Base-by-base conservation (phyloP, 2,888 invertebrate species). In the Ferrisia virgata region DNA sequence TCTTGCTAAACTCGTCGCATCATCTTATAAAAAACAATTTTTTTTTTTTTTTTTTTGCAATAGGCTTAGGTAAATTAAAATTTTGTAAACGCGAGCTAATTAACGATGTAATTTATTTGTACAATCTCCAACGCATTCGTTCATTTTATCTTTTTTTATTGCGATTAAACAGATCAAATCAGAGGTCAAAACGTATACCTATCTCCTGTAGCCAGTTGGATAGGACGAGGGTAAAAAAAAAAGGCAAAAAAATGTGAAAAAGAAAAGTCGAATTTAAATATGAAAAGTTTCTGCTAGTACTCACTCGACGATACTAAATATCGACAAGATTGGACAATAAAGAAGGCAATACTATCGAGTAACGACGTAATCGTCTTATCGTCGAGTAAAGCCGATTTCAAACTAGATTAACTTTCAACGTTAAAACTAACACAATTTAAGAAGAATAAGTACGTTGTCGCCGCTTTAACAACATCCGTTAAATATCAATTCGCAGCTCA, bases 371-470 rank as follows among this genome's bases (percentile, higher is more conserved):
- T 82, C 82, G 82, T 82, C 72, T 82, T 82, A 82, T 82, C 82
- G 82, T 82, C 82, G 82, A 82, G 47, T 76, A 82, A 82, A 82
- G 82, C 82, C 82, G 82, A 82, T 82, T 82, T 82, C 82, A 40
- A 82, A 43, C 72, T 72, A 76, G 82, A 82, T 82, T 76, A 82
- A 82, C 82, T 82, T 72, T 31, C 64, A 22, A 31, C 53, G 64
- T 25, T 58, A 36, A 81, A 36, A 53, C 22, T 22, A 76, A 82
- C 43, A 69, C 31, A 72, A 33, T 72, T 72, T 33, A 72, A 33
- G 72, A 72, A n/a, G 58, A 72, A 72, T 72, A 47, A 47, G 47
- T 18, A 47, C 47, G 47, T 5, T 47, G 47, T 47, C 47, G 47
- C 18, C 47, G 47, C 47, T 18, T 18, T 18, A 18, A 47, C 8